Evolutionary conservation across 1,140 invertebrate genomes (phyloP), one percentile per base, ranked within the genome.

Genomic region (Zelostemma sp.): DNA sequence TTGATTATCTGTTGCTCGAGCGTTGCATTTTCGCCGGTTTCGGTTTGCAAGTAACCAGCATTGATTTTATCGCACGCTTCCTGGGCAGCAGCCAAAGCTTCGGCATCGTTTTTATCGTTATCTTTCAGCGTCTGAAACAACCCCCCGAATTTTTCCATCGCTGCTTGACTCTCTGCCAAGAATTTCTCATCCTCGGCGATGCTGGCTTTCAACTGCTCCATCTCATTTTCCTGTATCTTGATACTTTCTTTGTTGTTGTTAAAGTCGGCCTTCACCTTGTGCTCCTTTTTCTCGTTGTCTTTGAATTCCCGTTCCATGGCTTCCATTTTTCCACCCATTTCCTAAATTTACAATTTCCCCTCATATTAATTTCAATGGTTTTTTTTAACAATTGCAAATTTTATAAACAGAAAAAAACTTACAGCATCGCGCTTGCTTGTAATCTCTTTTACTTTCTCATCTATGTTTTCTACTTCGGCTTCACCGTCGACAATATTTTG

Each of bases 1-100:
- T 87, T 89, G 73, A 96, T 96, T 0, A 97, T 85, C 78, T 97
- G 95, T 68, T 97, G 94, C 79, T 95, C 92, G 14, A 98, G 85
- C 3, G 95, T 95, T n/a, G 93, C 90, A 55, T 91, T 91, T 80
- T 92, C 88, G 11, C 95, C 95, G 72, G 91, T 90, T n/a, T 92
- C 91, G 56, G 90, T 92, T 17, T 91, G 89, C 21, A 95, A 90
- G 43, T 94, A 84, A 16, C 96, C 96, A 16, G 92, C 88, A 78
- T 90, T 94, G 5, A 97, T 90, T 51, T 95, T 95, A 75, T 97
- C 91, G 68, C 92, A 94, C 49, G 89, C 89, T 47, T 91, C 90
- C 82, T 97, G 91, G 0, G 95, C 94, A 33, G 88, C 87, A 8
- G 87, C 83, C 63, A 95, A 87, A 1, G 89, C 90, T 55, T 91